Conservation (phyloP, 2,888 invertebrate species). For the Dicycla oo region DNA sequence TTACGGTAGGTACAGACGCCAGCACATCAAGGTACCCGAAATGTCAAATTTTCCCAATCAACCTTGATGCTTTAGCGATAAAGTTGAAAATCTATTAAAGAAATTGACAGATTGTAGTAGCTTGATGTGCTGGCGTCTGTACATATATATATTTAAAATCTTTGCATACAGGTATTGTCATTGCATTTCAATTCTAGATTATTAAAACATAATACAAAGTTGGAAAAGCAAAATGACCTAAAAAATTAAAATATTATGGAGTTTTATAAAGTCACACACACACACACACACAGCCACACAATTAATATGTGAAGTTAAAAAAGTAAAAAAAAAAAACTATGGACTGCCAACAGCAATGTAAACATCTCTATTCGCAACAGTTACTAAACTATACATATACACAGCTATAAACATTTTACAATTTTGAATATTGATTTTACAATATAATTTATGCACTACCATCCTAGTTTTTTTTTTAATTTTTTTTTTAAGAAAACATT, state of each 20-base stretch:
- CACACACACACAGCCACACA: no score
- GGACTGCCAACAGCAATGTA: constrained; percentile 44
- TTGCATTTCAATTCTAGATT: constrained; percentile 68
- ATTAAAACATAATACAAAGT: constrained; percentile 8
- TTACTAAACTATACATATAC: constrained; percentile 38
- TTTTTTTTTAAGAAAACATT: constrained; percentile 57
- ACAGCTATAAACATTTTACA: constrained; percentile 47
- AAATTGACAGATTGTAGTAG: no score
- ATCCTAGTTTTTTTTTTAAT: constrained; percentile 56
- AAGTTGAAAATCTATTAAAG: no score
- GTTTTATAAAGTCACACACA: constrained; percentile 53
- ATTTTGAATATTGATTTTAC: constrained; percentile 44
- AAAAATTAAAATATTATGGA: constrained; percentile 4
- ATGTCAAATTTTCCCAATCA: no score
- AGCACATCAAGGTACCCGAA: no score
- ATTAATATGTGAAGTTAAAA: constrained; percentile 28
- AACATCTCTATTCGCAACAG: constrained; percentile 46
- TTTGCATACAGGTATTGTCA: constrained; percentile 81
- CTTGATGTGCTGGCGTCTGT: no score
- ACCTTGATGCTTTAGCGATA: no score
- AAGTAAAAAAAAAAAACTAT: constrained; percentile 39
- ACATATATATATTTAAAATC: constrained; percentile 47
- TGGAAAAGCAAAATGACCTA: constrained; percentile 16
- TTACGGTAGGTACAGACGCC: no score
- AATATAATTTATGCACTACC: constrained; percentile 49